Base-by-base conservation (phyloP, 1,140 invertebrate genomes). In the Drosophila paulistorum region DNA sequence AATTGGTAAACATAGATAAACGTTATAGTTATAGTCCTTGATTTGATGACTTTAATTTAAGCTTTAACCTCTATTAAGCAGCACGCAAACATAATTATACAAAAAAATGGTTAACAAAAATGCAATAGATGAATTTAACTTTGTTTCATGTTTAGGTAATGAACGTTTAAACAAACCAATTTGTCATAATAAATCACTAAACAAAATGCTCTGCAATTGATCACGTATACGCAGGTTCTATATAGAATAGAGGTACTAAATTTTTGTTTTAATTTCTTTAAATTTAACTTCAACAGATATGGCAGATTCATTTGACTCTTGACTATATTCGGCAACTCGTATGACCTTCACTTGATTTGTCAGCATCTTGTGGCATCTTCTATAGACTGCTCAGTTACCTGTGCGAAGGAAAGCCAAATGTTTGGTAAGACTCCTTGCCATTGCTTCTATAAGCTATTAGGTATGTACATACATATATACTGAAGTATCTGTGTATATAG, bases 191-290 rank as follows among this genome's bases (percentile, higher is more conserved):
- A 17, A 17, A 17, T 17, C 17, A 1, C 17, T 17, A 17, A 26
- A 26, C 26, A 26, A 42, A 42, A 14, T 42, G 41, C n/a, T 42
- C 0, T 17, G 2, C 17, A 48, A 17, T 3, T 3, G 14, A 48
- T 48, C 14, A 48, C 45, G 45, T 20, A 48, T 48, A 48, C 45
- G 45, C 45, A 48, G 45, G n/a, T n/a, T n/a, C n/a, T n/a, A n/a
- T n/a, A n/a, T n/a, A n/a, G n/a, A n/a, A n/a, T n/a, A n/a, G 30
- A 26, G 23, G 2, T 26, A 26, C 23, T 26, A 26, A 3, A 35
- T 35, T 35, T 35, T 35, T 1, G 11, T 11, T 39, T 13, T 39
- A 39, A 39, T 39, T 39, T 39, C 3, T 1, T 9, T 1, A 11
- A 37, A 37, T 37, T 37, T 3, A 10, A 37, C 7, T 11, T 37